These are phyloP conservation scores for Stylophora pistillata DNA, from an alignment of 64 coral and sea anemone genomes.

Conservation along the genomic window DNA sequence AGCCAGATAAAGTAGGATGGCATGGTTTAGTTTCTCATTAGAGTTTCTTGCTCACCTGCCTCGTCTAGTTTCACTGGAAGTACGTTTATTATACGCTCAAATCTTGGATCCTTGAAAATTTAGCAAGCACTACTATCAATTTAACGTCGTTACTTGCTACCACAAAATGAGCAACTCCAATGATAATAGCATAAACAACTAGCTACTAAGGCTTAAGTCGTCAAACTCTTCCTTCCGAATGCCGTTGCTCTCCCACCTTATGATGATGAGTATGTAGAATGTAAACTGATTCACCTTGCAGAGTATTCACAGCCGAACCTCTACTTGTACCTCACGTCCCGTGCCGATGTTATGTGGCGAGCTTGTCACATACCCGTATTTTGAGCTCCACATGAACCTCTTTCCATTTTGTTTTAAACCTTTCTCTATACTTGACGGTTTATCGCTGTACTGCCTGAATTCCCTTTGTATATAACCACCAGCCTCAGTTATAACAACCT, in stretches of 20 bases:
- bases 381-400: constrained; percentile 34
- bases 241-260: too few relatives aligned
- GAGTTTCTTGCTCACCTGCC: background rate
- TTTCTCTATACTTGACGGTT: background rate
- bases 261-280: background rate
- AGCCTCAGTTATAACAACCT: constrained; percentile 22
- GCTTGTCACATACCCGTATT: constrained; percentile 47
- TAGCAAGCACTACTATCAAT: too few relatives aligned
- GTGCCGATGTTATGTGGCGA: constrained; percentile 18
- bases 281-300: constrained; percentile 6
- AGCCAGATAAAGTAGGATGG: too few relatives aligned
- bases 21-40: too few relatives aligned
- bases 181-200: too few relatives aligned
- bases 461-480: constrained; percentile 12
- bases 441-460: constrained; percentile 20
- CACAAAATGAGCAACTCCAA: too few relatives aligned
- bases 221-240: background rate
- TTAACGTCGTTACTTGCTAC: too few relatives aligned
- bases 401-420: background rate
- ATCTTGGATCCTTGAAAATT: background rate
- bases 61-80: background rate
- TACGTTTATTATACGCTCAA: background rate
- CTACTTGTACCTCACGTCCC: constrained; percentile 44
- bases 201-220: too few relatives aligned
- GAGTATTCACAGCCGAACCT: constrained; percentile 5